Base-by-base conservation (phyloP, 2,797 vertebrate genomes). In the Takifugu ocellatus region DNA sequence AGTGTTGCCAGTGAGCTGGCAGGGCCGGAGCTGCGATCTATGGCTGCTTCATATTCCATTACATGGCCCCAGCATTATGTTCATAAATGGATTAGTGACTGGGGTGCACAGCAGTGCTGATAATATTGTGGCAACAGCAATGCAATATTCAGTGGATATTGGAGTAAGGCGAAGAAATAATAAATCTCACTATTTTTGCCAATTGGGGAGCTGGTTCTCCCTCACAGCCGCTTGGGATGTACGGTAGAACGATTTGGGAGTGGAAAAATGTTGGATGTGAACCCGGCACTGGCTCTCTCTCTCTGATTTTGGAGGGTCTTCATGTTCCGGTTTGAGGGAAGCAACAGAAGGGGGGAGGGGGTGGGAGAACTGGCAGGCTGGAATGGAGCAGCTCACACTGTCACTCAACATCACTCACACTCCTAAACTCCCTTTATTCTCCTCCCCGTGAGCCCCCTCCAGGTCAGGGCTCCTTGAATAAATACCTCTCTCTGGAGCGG, bases 1-100 rank as follows among this genome's bases (percentile, higher is more conserved):
- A 68, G 64, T 58, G 57, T 49, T 64, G 54, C 59, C 51, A 24
- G 63, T 57, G 61, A 15, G n/a, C 60, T 49, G 57, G 62, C 61
- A 33, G 71, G 58, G 70, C 70, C 70, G 51, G 58, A 68, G 79
- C 61, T 66, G 50, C 64, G 66, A 54, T 83, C 66, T 77, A 71
- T 77, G 79, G 59, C 66, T 74, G 62, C 59, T 63, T 60, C 59
- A 63, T 79, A 79, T 82, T 84, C 70, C 74, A 80, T 89, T 83
- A 85, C 82, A 86, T 78, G 78, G 75, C 68, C 74, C 59, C 70
- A 54, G 66, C 60, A 81, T 88, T 80, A 78, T 78, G 75, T 68
- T 68, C 52, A 52, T 89, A 85, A 88, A 77, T 78, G 75, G 87
- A 90, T 90, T 87, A 87, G 79, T 46, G 56, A 70, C 74, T 78